A percentile compares a stretch with the other conserved stretches of the same genome.
These are phyloP conservation scores for Jacana jacana DNA, from an alignment of 2,113 vertebrate species.

Conservation along the genomic window DNA sequence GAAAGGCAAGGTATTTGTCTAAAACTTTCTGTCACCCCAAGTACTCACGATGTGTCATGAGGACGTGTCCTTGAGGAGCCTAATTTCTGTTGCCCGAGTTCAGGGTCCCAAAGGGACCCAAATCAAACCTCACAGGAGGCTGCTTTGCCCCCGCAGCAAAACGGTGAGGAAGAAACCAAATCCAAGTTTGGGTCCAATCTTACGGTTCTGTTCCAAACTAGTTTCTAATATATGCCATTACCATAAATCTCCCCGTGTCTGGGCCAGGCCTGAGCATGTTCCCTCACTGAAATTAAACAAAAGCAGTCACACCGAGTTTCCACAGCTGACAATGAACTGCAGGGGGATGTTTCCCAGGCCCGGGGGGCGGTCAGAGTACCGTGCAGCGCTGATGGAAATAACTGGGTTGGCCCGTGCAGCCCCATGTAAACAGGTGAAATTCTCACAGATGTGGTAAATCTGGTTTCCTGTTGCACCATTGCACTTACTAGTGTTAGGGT, in stretches of 20 bases:
- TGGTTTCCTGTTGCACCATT: fast-evolving
- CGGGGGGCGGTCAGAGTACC: fast-evolving
- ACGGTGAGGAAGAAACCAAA: not conserved
- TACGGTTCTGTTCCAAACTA: not conserved
- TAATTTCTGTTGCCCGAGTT: not conserved
- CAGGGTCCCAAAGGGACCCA: not conserved
- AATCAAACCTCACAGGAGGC: not conserved
- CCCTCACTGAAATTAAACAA: not conserved
- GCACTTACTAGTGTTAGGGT: not conserved
- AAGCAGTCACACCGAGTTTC: not conserved
- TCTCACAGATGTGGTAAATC: fast-evolving
- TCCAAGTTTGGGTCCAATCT: not conserved
- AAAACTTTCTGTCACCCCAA: fast-evolving
- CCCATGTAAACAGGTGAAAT: not conserved
- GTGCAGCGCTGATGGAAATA: not conserved
- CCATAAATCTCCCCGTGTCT: not conserved
- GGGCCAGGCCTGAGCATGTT: not conserved
- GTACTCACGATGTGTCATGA: fast-evolving
- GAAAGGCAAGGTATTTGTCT: fast-evolving
- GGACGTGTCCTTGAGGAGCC: not conserved
- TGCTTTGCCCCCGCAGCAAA: not conserved
- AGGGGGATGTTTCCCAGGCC: fast-evolving
- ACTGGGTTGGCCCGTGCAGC: no score
- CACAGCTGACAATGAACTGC: not conserved
- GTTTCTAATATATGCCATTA: not conserved